phyloP scores from a whole-genome alignment of 2,888 invertebrate species.

The Lagria hirta region DNA sequence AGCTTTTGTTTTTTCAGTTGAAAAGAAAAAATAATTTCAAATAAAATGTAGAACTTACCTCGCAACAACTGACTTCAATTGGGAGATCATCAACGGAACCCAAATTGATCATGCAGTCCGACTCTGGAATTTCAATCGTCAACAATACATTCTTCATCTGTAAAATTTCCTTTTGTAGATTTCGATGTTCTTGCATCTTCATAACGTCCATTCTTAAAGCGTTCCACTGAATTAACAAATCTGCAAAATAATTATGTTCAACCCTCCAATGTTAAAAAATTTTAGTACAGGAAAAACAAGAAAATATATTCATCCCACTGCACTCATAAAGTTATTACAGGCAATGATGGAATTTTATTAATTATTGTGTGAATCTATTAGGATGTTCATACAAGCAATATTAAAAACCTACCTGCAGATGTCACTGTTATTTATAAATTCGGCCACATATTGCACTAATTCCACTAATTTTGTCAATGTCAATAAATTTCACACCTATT shows the following conservation, averaged over 20 bases:
- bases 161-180: constrained; percentile 49
- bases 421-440: constrained; percentile 6
- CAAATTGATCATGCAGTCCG: constrained; percentile 34
- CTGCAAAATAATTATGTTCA: constrained; percentile 42
- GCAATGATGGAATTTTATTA: constrained; percentile 10
- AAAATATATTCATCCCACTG: constrained; percentile 11
- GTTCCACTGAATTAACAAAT: constrained; percentile 57
- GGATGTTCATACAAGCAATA: constrained; percentile 12
- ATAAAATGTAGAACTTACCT: constrained; percentile 43
- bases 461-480: too few species aligned
- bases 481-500: too few species aligned
- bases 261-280: too few species aligned
- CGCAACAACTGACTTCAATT: constrained; percentile 49
- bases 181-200: constrained; percentile 51
- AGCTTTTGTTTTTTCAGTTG: background rate
- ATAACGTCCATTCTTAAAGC: constrained; percentile 51
- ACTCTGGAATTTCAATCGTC: constrained; percentile 40
- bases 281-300: constrained; percentile 23
- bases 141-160: constrained; percentile 50
- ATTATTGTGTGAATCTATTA: too few species aligned
- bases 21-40: background rate
- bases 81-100: constrained; percentile 48
- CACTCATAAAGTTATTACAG: constrained; percentile 5
- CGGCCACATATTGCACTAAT: constrained; percentile 11
- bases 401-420: constrained; percentile 16